These are phyloP conservation scores for Turritopsis rubra DNA, from an alignment of 30 jellyfish, hydroid and myxozoan genomes.

Conservation along the genomic window DNA sequence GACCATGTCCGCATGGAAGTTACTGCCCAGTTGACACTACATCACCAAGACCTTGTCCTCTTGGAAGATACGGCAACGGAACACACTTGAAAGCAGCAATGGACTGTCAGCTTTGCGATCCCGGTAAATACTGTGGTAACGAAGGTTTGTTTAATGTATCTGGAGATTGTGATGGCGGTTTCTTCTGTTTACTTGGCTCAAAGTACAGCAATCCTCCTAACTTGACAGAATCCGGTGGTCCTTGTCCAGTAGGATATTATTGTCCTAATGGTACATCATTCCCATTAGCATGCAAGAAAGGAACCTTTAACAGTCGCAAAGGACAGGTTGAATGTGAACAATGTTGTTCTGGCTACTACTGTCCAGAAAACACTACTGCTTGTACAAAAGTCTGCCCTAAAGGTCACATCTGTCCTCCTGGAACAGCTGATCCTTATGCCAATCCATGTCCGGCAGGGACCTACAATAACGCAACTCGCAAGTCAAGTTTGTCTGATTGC, in stretches of 20 bases:
- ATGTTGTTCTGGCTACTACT: constrained; percentile 77
- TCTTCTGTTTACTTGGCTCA: constrained; percentile 71
- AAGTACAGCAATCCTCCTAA: constrained; percentile 43
- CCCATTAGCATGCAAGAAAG: constrained; percentile 80
- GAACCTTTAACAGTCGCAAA: constrained; percentile 67
- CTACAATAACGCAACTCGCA: constrained; percentile 45
- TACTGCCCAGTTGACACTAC: constrained; percentile 72
- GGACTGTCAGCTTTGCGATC: constrained; percentile 70
- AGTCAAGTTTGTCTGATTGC: constrained; percentile 49
- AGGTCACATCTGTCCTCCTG: constrained; percentile 68
- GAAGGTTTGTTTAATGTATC: constrained; percentile 56
- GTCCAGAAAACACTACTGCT: constrained; percentile 81
- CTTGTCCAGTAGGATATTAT: constrained; percentile 69
- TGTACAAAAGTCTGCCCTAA: constrained; percentile 60
- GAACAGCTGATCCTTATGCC: constrained; percentile 42
- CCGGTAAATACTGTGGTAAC: constrained; percentile 67
- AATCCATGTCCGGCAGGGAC: constrained; percentile 89
- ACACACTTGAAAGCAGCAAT: constrained; percentile 40
- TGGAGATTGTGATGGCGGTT: constrained; percentile 77
- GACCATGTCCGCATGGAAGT: constrained; percentile 79
- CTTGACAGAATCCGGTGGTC: constrained; percentile 75
- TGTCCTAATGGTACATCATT: constrained; percentile 82
- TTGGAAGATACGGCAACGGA: constrained; percentile 51
- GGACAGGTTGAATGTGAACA: constrained; percentile 70
- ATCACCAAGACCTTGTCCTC: constrained; percentile 59